Conservation (phyloP, 2,797 vertebrate genomes). For the Heterohyrax brucei region DNA sequence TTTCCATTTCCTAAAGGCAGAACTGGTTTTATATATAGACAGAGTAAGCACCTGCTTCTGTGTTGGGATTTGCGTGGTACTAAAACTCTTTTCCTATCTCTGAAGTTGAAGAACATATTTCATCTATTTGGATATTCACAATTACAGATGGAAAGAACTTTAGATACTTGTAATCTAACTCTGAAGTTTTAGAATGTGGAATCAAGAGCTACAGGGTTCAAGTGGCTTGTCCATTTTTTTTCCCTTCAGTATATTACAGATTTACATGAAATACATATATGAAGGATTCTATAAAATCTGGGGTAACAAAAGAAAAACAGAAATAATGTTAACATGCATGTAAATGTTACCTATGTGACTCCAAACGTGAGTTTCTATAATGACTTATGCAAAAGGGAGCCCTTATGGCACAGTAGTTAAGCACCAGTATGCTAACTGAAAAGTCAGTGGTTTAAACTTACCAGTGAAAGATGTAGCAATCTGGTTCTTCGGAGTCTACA, state of each 20-base stretch:
- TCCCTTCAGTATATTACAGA: background rate
- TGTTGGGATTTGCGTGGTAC: background rate
- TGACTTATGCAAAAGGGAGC: background rate
- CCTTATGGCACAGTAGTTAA: too few relatives aligned
- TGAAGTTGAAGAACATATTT: slow-evolving; percentile 22
- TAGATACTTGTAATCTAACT: background rate
- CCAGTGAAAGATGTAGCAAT: too few relatives aligned
- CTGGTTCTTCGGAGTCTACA: too few relatives aligned
- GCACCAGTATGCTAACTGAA: too few relatives aligned
- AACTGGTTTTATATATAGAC: slow-evolving; percentile 1
- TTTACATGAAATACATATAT: background rate
- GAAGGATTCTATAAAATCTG: background rate
- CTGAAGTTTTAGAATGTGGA: slow-evolving; percentile 23
- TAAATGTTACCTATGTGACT: background rate
- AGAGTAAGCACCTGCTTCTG: slow-evolving; percentile 9
- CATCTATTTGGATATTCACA: slow-evolving; percentile 27
- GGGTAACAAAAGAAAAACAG: background rate
- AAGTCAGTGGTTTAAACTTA: too few relatives aligned
- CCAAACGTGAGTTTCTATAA: background rate
- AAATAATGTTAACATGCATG: background rate
- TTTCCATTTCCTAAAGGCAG: slow-evolving; percentile 56
- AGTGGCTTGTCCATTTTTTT: slow-evolving; percentile 2
- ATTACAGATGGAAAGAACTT: background rate
- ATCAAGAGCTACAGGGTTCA: background rate
- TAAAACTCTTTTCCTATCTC: background rate